phyloP scores from a whole-genome alignment of 2,888 invertebrate genomes.

The Bellardia pandia region DNA sequence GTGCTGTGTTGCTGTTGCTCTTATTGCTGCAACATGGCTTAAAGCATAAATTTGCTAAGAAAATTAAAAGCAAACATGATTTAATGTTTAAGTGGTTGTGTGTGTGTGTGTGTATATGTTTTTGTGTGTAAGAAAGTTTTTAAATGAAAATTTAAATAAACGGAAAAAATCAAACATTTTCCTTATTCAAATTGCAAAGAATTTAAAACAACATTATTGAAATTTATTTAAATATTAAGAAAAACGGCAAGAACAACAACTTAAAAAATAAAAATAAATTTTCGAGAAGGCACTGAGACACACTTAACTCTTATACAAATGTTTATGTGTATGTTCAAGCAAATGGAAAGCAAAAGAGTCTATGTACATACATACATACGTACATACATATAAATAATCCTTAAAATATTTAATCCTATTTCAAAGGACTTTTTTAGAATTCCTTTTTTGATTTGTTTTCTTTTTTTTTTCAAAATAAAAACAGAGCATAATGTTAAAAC shows the following conservation, averaged over 20 bases:
- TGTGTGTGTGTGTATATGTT: not conserved
- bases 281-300: not conserved
- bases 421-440: conserved; percentile 15
- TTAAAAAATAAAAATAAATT: not conserved
- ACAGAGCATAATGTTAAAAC: not conserved
- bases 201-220: conserved; percentile 11
- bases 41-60: conserved; percentile 37
- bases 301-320: not conserved
- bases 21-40: conserved; percentile 14
- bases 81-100: not conserved
- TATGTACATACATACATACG: not conserved
- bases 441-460: not conserved
- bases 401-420: conserved; percentile 61
- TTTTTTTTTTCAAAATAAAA: not conserved
- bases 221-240: conserved; percentile 2
- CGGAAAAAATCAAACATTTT: not conserved
- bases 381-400: conserved; percentile 40
- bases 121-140: not conserved
- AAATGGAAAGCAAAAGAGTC: not conserved
- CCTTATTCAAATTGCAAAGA: not conserved
- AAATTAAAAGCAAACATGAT: conserved; percentile 45
- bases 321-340: not conserved
- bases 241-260: not conserved
- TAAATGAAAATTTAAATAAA: not conserved
- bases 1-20: not conserved